These are phyloP conservation scores for Luehdorfia chinensis DNA, from an alignment of 1,140 invertebrate genomes.

Conservation along the genomic window DNA sequence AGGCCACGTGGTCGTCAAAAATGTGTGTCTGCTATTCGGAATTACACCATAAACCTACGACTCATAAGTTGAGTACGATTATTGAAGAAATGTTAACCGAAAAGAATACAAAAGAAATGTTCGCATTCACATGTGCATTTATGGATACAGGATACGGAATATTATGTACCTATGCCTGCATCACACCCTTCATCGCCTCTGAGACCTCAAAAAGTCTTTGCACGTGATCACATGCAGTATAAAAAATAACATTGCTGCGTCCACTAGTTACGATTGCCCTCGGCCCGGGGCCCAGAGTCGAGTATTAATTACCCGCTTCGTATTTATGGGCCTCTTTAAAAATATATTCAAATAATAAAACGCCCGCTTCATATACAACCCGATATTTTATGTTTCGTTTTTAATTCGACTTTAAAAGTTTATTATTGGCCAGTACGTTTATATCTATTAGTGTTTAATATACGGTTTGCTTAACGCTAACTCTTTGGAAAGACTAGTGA, in stretches of 20 bases:
- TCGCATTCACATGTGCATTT: too few relatives aligned
- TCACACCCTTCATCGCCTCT: neutral
- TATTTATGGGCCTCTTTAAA: conserved; percentile 15
- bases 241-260: conserved; percentile 1
- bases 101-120: too few relatives aligned
- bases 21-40: too few relatives aligned
- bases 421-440: conserved; percentile 4
- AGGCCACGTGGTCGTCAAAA: too few relatives aligned
- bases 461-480: conserved; percentile 1
- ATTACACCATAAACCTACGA: too few relatives aligned
- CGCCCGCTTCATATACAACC: conserved; percentile 4
- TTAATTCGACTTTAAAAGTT: conserved; percentile 4
- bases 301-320: conserved; percentile 14
- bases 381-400: conserved; percentile 12
- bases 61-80: too few relatives aligned
- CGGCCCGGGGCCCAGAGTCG: conserved; percentile 2
- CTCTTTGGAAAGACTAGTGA: conserved; percentile 1
- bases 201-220: conserved; percentile 6
- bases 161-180: too few relatives aligned
- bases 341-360: conserved; percentile 15
- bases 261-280: conserved; percentile 3
- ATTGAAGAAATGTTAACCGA: too few relatives aligned
- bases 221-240: conserved; percentile 3
- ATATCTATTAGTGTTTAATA: conserved; percentile 9
- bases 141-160: neutral